Base-by-base conservation (phyloP, 2,113 vertebrate genomes). In the Corydoras sp. region DNA sequence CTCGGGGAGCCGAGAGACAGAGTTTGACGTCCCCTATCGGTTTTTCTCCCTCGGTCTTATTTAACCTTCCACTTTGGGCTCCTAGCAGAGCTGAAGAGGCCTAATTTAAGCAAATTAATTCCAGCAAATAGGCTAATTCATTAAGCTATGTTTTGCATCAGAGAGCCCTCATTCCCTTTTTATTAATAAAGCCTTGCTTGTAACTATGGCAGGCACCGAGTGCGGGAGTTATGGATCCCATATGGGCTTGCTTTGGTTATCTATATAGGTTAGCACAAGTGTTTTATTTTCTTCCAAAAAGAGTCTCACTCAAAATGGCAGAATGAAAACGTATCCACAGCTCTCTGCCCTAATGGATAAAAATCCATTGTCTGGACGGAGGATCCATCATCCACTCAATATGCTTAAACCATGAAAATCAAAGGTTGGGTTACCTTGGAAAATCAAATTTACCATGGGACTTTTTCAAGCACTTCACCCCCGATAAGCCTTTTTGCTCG, bases 111-210 rank as follows among this genome's bases (percentile, higher is more conserved):
- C 66, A 70, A 76, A 69, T 74, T 74, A 74, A 74, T 74, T 74
- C 72, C 13, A 61, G 72, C 72, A 73, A 73, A 67, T 68, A 74
- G 65, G 64, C 72, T 74, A 74, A 74, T 74, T 74, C 51, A 74
- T 74, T 74, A 74, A 74, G 72, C 66, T 53, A 62, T 35, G 72
- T 68, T 74, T 68, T 74, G 65, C 72, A 74, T 74, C 72, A 74
- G 51, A 74, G 72, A 74, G 65, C 51, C 72, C 72, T 73, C 29
- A 14, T 53, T 24, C 18, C 18, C 18, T 24, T 24, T 24, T 24
- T 24, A 24, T 24, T 24, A 24, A 24, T 24, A 24, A 24, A 24
- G 18, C 18, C 18, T 24, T 24, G 18, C 18, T 24, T 24, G 18
- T 24, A 24, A 24, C 18, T 24, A 24, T 24, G 30, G 56, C 54